Conservation (phyloP, 2,888 invertebrate genomes). For the Ornithoptera alexandrae region DNA sequence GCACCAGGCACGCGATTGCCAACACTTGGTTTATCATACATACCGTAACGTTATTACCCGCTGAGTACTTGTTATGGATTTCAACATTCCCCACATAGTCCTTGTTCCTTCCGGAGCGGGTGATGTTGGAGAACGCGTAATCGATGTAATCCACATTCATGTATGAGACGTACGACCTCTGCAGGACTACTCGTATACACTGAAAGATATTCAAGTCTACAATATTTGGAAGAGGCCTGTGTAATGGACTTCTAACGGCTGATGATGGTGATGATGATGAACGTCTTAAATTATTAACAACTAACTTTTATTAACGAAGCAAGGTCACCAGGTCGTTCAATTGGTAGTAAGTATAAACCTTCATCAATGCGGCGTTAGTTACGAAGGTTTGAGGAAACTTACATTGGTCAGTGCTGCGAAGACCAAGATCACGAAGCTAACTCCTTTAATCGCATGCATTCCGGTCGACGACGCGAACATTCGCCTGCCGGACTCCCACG, state of each 20-base stretch:
- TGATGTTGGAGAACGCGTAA: slow-evolving; percentile 8
- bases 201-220: background rate
- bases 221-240: too few species aligned
- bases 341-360: too few species aligned
- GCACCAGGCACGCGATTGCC: too few species aligned
- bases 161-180: background rate
- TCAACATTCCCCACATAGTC: slow-evolving; percentile 32
- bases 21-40: too few species aligned
- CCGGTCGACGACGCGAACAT: background rate
- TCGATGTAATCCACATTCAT: background rate
- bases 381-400: background rate
- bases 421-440: background rate
- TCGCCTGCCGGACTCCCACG: too few species aligned
- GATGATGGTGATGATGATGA: too few species aligned
- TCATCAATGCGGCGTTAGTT: too few species aligned
- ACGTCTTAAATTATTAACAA: too few species aligned
- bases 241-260: too few species aligned
- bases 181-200: background rate
- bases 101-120: background rate
- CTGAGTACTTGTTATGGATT: slow-evolving; percentile 22
- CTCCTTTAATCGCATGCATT: background rate
- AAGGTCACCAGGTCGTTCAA: too few species aligned
- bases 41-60: slow-evolving; percentile 46
- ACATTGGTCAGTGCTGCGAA: background rate
- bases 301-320: too few species aligned